Percentiles rank a stretch among this genome's conserved stretches.
These are phyloP conservation scores for Cassiopea andromeda DNA, from an alignment of 30 jellyfish, hydroid and myxozoan species.

Conservation along the genomic window DNA sequence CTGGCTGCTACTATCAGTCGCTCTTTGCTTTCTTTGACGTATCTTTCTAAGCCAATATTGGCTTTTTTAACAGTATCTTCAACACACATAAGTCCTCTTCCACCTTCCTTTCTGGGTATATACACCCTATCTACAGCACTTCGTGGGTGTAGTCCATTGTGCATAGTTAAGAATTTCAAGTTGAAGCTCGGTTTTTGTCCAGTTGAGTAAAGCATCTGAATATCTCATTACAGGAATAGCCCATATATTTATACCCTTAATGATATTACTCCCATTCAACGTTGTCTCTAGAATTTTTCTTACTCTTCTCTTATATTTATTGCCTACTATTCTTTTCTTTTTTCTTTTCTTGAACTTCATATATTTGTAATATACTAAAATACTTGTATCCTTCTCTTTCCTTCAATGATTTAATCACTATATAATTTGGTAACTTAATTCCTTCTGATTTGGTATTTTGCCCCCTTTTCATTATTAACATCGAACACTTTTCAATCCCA, in stretches of 20 bases:
- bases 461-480: not conserved
- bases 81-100: constrained; percentile 4
- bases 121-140: not conserved
- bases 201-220: not conserved
- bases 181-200: not conserved
- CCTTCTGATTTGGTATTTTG: not conserved
- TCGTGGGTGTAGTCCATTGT: not conserved
- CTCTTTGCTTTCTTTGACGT: not conserved
- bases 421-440: not conserved
- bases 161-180: not conserved
- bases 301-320: no score
- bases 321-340: no score
- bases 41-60: not conserved
- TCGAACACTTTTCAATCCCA: not conserved
- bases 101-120: constrained; percentile 5
- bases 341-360: no score
- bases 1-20: not conserved
- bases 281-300: not conserved
- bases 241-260: not conserved
- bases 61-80: not conserved
- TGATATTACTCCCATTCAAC: not conserved
- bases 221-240: not conserved
- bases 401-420: not conserved
- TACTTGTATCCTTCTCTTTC: not conserved
- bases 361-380: no score